Percentiles rank a stretch among this genome's conserved stretches.
These are phyloP conservation scores for Beris morrisii DNA, from an alignment of 2,888 invertebrate species.

Conservation along the genomic window DNA sequence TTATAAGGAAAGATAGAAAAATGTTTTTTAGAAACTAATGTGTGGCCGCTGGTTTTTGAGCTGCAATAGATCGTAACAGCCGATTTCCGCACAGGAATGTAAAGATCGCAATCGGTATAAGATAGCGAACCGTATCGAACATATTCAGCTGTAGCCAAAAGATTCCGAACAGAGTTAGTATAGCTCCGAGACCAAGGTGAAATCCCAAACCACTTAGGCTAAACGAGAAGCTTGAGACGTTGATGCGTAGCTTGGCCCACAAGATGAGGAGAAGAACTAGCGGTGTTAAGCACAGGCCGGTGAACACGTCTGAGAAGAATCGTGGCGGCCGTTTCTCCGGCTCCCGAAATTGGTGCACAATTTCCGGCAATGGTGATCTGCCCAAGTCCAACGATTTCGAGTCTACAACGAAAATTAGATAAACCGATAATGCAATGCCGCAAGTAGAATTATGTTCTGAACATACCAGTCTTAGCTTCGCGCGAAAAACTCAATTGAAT, in stretches of 20 bases:
- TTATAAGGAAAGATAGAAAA: neutral
- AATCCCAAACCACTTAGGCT: conserved; percentile 82
- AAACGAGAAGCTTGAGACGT: conserved; percentile 79
- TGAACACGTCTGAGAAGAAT: conserved; percentile 87
- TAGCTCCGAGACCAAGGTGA: conserved; percentile 87
- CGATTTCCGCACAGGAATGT: conserved; percentile 94
- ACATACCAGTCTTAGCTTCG: conserved; percentile 50
- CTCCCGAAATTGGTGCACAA: conserved; percentile 82
- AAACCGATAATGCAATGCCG: neutral
- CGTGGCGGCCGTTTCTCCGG: conserved; percentile 91
- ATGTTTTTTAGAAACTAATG: conserved; percentile 1
- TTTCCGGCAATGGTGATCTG: conserved; percentile 58
- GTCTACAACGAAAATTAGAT: neutral
- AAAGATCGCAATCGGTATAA: conserved; percentile 79
- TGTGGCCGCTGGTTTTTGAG: conserved; percentile 31
- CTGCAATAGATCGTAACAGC: conserved; percentile 79
- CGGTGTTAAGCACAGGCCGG: conserved; percentile 78
- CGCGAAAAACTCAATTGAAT: conserved; percentile 72
- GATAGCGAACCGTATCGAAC: conserved; percentile 92
- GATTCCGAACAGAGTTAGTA: conserved; percentile 82
- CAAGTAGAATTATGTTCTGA: neutral
- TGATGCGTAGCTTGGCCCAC: conserved; percentile 87
- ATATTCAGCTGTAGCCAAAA: conserved; percentile 95
- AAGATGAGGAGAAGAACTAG: conserved; percentile 78
- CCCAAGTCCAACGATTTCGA: too few relatives aligned